phyloP scores from a whole-genome alignment of 2,888 invertebrate genomes.

The Neoitamus cyanurus region DNA sequence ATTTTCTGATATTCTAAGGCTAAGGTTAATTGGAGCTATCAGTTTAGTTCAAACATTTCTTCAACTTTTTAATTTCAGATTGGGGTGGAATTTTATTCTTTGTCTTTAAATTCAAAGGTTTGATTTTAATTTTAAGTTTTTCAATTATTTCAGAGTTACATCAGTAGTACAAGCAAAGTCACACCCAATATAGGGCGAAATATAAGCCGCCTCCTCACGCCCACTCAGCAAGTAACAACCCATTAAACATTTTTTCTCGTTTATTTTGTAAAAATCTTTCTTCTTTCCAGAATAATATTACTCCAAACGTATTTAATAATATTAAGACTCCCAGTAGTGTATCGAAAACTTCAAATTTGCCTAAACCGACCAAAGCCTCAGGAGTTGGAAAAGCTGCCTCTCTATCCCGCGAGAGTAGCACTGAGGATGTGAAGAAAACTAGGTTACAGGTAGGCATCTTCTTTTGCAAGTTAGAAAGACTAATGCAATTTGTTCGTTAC shows the following conservation, averaged over 20 bases:
- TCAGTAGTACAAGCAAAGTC: constrained; percentile 38
- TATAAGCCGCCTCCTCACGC: constrained; percentile 62
- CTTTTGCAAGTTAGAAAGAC: background rate
- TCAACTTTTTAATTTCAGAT: no score
- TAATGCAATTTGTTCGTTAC: background rate
- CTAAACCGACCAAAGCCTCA: constrained; percentile 48
- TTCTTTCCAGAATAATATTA: background rate
- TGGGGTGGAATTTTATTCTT: no score
- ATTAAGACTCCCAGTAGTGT: constrained; percentile 61
- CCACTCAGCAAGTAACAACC: constrained; percentile 58
- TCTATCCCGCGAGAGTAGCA: constrained; percentile 62
- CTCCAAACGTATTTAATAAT: constrained; percentile 53
- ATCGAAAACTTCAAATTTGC: constrained; percentile 55
- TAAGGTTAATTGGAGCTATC: no score
- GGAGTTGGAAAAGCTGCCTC: constrained; percentile 56
- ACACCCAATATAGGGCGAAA: constrained; percentile 59
- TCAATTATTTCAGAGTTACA: background rate
- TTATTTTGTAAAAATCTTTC: background rate
- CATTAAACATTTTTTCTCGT: background rate
- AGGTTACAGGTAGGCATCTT: constrained; percentile 52
- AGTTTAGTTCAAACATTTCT: no score
- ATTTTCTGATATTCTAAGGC: no score
- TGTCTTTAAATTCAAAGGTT: background rate
- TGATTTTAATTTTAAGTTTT: no score
- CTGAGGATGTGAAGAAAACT: constrained; percentile 62